phyloP scores from a whole-genome alignment of 35 echinoderm and acorn worm genomes.

The Eucidaris tribuloides region DNA sequence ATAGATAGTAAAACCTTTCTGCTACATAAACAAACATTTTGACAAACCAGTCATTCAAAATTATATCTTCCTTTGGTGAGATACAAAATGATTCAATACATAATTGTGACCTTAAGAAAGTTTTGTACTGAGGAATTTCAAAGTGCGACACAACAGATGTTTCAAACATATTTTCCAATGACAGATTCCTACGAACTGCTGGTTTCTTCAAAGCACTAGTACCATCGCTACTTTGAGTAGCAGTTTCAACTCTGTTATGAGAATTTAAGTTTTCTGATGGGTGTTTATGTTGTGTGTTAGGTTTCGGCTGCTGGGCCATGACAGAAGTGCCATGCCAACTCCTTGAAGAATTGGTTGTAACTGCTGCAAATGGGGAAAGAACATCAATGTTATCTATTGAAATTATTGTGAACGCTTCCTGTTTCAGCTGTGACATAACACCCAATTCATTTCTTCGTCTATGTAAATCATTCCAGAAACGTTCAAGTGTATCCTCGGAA shows the following conservation, averaged over 20 bases:
- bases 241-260: accelerated
- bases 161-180: background rate
- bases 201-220: background rate
- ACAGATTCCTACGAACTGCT: background rate
- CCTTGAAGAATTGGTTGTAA: background rate
- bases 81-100: background rate
- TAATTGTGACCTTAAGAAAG: background rate
- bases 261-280: background rate
- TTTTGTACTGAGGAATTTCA: background rate
- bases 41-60: too few relatives aligned
- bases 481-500: conserved; percentile 5
- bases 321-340: conserved; percentile 56
- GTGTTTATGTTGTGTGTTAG: background rate
- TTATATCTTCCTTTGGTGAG: background rate
- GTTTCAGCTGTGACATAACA: background rate
- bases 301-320: conserved; percentile 51
- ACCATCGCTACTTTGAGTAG: background rate
- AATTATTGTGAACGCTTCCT: background rate
- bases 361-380: conserved; percentile 9
- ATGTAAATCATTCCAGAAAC: background rate
- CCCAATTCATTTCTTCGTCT: background rate
- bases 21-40: background rate
- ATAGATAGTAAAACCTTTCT: background rate
- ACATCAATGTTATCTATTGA: conserved; percentile 42
- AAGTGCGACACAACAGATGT: background rate